These are phyloP conservation scores for Pluvianellus socialis DNA, from an alignment of 2,113 vertebrate genomes.

Conservation along the genomic window DNA sequence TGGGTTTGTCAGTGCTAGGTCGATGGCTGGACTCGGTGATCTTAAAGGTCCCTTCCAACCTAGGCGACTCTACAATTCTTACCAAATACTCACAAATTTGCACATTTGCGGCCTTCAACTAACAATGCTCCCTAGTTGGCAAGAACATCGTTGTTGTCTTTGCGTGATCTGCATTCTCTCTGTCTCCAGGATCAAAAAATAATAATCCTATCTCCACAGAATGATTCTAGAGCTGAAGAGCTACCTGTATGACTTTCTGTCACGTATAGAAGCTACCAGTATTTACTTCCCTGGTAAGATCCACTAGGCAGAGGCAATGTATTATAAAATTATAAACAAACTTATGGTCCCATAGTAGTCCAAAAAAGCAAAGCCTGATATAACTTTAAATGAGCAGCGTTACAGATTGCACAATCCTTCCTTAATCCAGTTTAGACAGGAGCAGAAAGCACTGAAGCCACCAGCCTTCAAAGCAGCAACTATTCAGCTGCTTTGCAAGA, in stretches of 20 bases:
- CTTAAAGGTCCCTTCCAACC: too few species aligned
- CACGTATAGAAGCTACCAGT: background rate
- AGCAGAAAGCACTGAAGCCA: background rate
- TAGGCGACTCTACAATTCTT: background rate
- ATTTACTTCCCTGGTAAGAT: background rate
- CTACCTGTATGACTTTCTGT: background rate
- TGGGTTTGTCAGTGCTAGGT: too few species aligned
- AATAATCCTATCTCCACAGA: background rate
- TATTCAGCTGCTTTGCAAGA: background rate
- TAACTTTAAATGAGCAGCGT: background rate
- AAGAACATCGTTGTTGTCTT: background rate
- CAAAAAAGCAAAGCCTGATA: background rate
- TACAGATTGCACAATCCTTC: background rate
- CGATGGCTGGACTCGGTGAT: too few species aligned
- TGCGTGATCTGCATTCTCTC: background rate
- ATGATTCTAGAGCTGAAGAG: background rate
- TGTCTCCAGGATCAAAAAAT: background rate
- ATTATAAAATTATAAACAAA: background rate
- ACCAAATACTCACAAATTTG: background rate
- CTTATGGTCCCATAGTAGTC: background rate
- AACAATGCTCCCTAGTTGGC: background rate
- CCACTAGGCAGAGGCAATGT: background rate
- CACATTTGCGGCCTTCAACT: background rate
- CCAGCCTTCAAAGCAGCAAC: background rate
- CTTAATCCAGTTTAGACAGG: background rate